Conservation (phyloP, 2,113 vertebrate genomes). For the Cettia cetti region DNA sequence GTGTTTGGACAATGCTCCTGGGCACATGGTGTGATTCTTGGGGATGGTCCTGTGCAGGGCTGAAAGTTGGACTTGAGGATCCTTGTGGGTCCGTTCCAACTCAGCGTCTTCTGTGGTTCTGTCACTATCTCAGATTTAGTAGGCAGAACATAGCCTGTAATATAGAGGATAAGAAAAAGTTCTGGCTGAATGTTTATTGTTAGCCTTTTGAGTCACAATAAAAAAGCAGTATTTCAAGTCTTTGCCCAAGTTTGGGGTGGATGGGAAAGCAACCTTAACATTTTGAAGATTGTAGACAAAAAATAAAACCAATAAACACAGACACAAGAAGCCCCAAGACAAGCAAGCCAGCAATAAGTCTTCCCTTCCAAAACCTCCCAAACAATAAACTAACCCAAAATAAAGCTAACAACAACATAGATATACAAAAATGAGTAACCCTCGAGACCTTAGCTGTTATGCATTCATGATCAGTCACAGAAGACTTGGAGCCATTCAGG, state of each 20-base stretch:
- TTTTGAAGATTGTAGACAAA: not conserved
- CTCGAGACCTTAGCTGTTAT: not conserved
- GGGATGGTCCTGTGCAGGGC: not conserved
- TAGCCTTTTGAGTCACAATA: not conserved
- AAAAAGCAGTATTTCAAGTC: not conserved
- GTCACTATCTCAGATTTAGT: not conserved
- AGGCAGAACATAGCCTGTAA: not conserved
- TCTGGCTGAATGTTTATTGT: not conserved
- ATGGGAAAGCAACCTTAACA: not conserved
- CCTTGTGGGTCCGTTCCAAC: not conserved
- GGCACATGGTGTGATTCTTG: not conserved
- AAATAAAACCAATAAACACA: not conserved
- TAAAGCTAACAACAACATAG: not conserved
- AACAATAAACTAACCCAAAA: not conserved
- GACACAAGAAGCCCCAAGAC: accelerated
- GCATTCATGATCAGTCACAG: not conserved
- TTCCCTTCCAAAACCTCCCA: accelerated
- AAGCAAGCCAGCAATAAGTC: not conserved
- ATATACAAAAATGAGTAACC: not conserved
- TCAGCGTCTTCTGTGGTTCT: not conserved
- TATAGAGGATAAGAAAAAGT: not conserved
- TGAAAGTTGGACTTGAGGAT: accelerated
- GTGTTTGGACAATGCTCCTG: accelerated
- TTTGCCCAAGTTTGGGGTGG: not conserved
- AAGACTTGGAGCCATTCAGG: not conserved